Percentiles rank a stretch among this genome's conserved stretches.
These are phyloP conservation scores for Cyaniris semiargus DNA, from an alignment of 2,888 invertebrate genomes.

Conservation along the genomic window DNA sequence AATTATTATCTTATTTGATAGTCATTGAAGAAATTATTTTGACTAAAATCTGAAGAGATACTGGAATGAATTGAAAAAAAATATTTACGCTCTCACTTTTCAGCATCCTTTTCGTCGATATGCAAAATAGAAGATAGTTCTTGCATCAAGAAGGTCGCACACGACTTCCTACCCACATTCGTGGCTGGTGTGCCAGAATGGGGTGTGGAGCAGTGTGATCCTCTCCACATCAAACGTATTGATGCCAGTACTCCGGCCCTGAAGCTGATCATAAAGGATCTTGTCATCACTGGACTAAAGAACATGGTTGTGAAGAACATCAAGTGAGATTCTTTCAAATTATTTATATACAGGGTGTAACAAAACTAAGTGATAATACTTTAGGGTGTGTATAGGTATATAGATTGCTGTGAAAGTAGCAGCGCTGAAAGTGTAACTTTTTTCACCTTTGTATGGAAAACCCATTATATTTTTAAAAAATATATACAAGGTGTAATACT, in stretches of 20 bases:
- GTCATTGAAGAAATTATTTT: no score
- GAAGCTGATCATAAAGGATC: background rate
- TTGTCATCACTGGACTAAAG: background rate
- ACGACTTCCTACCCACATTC: background rate
- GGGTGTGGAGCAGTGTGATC: background rate
- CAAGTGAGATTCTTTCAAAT: background rate
- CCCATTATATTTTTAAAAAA: no score
- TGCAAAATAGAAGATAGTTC: background rate
- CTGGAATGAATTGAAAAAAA: background rate
- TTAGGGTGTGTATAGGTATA: no score
- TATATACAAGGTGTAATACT: no score
- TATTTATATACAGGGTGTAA: background rate
- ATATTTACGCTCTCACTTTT: background rate
- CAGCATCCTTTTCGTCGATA: background rate
- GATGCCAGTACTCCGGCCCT: background rate
- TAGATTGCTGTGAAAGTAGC: no score
- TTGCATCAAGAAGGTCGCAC: constrained; percentile 4
- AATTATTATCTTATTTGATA: no score
- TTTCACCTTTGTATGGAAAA: no score
- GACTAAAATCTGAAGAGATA: no score
- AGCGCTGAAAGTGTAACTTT: no score
- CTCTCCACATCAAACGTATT: background rate
- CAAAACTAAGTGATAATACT: background rate
- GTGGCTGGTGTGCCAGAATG: background rate
- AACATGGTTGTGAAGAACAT: background rate